Evolutionary conservation across 1,140 invertebrate genomes (phyloP).

Genomic region (Phenacoccus solenopsis): DNA sequence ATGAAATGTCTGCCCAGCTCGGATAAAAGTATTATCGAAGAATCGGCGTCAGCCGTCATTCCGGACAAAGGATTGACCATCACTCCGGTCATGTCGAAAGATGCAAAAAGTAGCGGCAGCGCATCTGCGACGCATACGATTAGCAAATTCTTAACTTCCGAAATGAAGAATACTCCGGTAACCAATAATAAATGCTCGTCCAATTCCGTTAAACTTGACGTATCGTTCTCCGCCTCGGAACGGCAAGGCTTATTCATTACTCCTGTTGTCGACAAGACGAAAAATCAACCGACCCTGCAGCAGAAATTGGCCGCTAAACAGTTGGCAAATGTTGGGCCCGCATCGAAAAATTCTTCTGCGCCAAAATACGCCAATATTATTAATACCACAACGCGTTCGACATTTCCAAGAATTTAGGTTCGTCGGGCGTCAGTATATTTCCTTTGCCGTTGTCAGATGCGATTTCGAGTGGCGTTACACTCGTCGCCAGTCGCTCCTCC

Average conservation of each 20-base stretch:
- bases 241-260: background rate
- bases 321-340: background rate
- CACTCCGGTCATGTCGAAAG: background rate
- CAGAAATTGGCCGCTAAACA: background rate
- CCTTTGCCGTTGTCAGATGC: background rate
- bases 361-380: too few species aligned
- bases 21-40: background rate
- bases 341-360: too few species aligned
- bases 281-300: background rate
- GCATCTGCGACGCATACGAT: background rate
- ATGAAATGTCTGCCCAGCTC: background rate
- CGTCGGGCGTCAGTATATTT: background rate
- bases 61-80: background rate
- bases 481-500: background rate
- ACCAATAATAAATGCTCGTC: background rate
- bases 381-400: background rate
- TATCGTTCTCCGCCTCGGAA: background rate
- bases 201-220: background rate
- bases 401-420: background rate
- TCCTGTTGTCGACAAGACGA: background rate
- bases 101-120: background rate
- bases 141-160: too few species aligned
- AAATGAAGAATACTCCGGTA: too few species aligned
- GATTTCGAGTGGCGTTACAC: background rate
- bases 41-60: background rate